Conservation (phyloP, 2,888 invertebrate genomes). For the Oxycera nigricornis region DNA sequence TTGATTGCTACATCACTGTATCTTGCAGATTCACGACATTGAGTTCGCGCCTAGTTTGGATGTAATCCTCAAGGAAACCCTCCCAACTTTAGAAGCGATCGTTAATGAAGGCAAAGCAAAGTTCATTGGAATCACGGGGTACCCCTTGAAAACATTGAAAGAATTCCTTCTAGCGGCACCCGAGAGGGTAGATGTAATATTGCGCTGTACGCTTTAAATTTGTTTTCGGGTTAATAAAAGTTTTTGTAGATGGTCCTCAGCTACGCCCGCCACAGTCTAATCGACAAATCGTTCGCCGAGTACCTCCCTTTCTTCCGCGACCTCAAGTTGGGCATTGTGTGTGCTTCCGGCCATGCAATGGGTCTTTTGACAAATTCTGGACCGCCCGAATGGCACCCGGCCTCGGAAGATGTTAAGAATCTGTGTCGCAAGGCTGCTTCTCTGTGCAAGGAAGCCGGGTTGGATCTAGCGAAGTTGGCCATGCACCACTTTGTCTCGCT, state of each 20-base stretch:
- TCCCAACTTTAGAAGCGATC: slow-evolving; percentile 80
- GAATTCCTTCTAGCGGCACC: slow-evolving; percentile 73
- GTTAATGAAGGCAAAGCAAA: slow-evolving; percentile 76
- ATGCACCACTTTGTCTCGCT: slow-evolving; percentile 71
- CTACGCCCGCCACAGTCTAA: slow-evolving; percentile 80
- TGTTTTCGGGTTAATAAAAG: background rate
- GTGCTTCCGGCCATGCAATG: slow-evolving; percentile 83
- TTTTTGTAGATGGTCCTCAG: slow-evolving; percentile 64
- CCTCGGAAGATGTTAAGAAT: slow-evolving; percentile 68
- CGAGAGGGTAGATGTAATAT: slow-evolving; percentile 57
- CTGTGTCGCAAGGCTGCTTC: slow-evolving; percentile 69
- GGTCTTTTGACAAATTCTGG: slow-evolving; percentile 80
- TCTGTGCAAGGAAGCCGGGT: slow-evolving; percentile 70
- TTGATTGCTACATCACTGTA: too few relatives aligned
- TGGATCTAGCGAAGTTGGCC: slow-evolving; percentile 77
- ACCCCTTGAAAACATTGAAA: slow-evolving; percentile 78
- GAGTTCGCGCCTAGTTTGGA: slow-evolving; percentile 83
- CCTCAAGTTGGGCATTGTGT: slow-evolving; percentile 77
- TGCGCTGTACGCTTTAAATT: background rate
- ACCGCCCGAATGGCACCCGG: slow-evolving; percentile 83
- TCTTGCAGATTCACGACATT: slow-evolving; percentile 93
- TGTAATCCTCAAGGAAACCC: slow-evolving; percentile 81
- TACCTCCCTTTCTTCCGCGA: slow-evolving; percentile 76
- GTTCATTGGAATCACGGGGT: slow-evolving; percentile 87
- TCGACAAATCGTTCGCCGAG: slow-evolving; percentile 78